Base-by-base conservation (phyloP, 2,797 vertebrate genomes). In the Myripristis murdjan region DNA sequence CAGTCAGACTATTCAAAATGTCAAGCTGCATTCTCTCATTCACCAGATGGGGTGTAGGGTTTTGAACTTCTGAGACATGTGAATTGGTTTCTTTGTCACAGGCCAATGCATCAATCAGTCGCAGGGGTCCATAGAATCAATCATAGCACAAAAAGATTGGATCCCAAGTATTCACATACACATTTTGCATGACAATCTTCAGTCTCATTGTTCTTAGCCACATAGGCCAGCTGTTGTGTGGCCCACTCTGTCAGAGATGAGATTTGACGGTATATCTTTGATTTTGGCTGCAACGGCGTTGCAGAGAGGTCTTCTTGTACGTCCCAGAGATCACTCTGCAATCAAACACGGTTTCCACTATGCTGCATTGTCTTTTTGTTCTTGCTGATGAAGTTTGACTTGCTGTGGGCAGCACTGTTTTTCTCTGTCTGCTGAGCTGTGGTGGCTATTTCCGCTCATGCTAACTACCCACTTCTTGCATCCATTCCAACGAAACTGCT, bases 81-180 rank as follows among this genome's bases (percentile, higher is more conserved):
- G 35, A 22, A 9, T 56, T 1, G 33, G 9, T 68, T 8, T 6
- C 14, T 24, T 26, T 85, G 86, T 76, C 77, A 77, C 20, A 14
- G 78, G 48, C 65, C 75, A 73, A 66, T 75, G 15, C 79, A 90
- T 90, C 85, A 86, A 80, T 90, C 88, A 86, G 28, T 57, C 0
- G 28, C 23, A 23, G 49, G 51, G 23, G 12, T 24, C 49, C 14
- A 0, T 39, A 53, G 12, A 72, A 87, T 86, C 81, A 75, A 51
- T 78, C 75, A 49, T 53, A 64, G 74, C 41, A 12, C 71, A 48
- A 53, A 60, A 67, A 26, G 11, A 57, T 58, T 56, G 47, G 0
- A 10, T 51, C 26, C 63, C 22, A 41, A 64, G 15, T 43, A 41
- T 64, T 72, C 46, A 20, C 2, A 20, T 4, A 18, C 23, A 48